Percentiles rank a stretch among this genome's conserved stretches.
These are phyloP conservation scores for Antrozous pallidus DNA, from an alignment of 2,797 vertebrate genomes.

Conservation along the genomic window DNA sequence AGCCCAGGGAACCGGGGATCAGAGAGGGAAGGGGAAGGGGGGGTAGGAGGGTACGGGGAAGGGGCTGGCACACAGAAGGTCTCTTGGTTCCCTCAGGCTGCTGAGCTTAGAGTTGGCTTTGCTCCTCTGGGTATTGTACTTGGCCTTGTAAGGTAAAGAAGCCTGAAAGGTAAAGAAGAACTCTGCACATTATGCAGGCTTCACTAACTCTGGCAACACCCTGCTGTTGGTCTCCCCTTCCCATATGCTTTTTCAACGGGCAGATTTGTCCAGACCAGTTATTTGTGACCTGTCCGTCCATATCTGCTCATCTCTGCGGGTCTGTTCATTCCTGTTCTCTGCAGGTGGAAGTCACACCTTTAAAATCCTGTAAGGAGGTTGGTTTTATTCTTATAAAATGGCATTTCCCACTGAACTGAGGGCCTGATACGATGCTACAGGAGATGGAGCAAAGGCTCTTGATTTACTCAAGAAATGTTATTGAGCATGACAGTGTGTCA, in stretches of 20 bases:
- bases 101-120: background rate
- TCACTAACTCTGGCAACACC: accelerated
- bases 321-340: background rate
- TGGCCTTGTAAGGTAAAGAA: background rate
- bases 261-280: background rate
- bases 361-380: background rate
- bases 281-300: background rate
- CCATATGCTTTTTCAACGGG: background rate
- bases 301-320: background rate
- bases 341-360: background rate
- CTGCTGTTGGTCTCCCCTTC: background rate
- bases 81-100: background rate
- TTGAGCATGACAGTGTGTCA: background rate
- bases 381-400: background rate
- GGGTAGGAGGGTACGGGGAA: too few relatives aligned
- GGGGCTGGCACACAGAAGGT: accelerated
- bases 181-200: accelerated
- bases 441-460: too few relatives aligned
- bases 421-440: background rate
- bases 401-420: background rate
- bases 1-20: background rate
- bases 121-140: accelerated
- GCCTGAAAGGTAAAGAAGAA: background rate
- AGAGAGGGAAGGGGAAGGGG: background rate
- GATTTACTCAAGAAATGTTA: background rate